Evolutionary conservation across 2,113 vertebrate genomes (phyloP), one percentile per base, ranked within the genome.

Genomic region (Microcebus griseorufus): DNA sequence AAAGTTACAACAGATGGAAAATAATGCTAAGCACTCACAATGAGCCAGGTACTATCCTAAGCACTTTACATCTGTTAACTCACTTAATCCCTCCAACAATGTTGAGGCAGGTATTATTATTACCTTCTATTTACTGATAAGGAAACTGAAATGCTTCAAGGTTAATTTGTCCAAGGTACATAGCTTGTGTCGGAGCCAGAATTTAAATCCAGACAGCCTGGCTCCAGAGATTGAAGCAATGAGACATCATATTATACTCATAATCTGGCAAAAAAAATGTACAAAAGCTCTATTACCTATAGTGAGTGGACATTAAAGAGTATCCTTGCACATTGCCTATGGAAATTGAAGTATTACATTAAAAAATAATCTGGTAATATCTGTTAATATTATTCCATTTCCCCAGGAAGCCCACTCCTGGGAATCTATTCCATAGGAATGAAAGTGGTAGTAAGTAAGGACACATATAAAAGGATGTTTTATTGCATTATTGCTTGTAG

Each of bases 311-410:
- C 37, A 65, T 84, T 64, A 87, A 80, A 80, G 16, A 81, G 72
- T 73, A 58, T 48, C 64, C 37, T 34, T 94, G 32, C 14, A 81
- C 37, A 39, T 48, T 80, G 65, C 73, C 51, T 67, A 37, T 87
- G 70, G 53, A 89, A 67, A 67, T 1, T 84, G 55, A 92, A 88
- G 11, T 72, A 84, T 34, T 76, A 69, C 55, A 83, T 88, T 88
- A 70, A 29, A 92, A 94, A 78, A 29, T 72, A 64, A 96, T 64
- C 88, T 88, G 73, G 70, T 83, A 53, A 84, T 55, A 88, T 72
- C 34, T 67, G 42, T 84, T 78, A 88, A 76, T 88, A 70, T 92
- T 69, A 81, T 83, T 83, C 39, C n/a, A n/a, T 92, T 88, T 88
- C 45, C 32, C 45, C 39, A 85, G 70, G 16, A 92, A 89, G 34